Evolutionary conservation across 2,888 invertebrate species (phyloP).

Genomic region (Agrotis ipsilon): DNA sequence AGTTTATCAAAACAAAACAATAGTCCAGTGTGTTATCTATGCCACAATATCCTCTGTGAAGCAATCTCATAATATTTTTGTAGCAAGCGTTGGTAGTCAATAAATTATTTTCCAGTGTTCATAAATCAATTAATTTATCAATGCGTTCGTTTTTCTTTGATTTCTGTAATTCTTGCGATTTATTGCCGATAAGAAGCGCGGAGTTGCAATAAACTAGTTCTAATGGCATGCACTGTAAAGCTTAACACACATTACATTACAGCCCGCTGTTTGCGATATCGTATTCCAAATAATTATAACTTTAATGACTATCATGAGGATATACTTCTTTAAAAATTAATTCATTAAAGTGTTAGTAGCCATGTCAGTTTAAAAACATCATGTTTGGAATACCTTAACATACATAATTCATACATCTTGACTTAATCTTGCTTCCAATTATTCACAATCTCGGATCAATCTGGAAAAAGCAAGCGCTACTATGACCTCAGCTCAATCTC

Average conservation of each 20-base stretch:
- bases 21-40: not conserved
- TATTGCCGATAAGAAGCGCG: constrained; percentile 36
- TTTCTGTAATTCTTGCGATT: constrained; percentile 31
- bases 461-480: no score
- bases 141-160: constrained; percentile 12
- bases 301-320: no score
- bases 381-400: no score
- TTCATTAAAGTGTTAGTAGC: no score
- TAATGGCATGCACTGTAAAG: constrained; percentile 15
- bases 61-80: constrained; percentile 21
- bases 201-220: constrained; percentile 45
- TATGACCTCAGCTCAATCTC: not conserved
- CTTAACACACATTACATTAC: not conserved
- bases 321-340: no score
- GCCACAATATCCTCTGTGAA: constrained; percentile 2
- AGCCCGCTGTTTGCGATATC: no score
- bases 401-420: no score
- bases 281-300: not conserved
- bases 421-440: no score
- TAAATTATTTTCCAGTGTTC: not conserved
- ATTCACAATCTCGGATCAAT: no score
- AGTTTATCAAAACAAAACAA: not conserved
- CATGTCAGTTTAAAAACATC: no score
- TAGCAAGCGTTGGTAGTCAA: constrained; percentile 3
- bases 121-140: constrained; percentile 27